phyloP scores from a whole-genome alignment of 2,797 vertebrate genomes.

The Myotis pilosus region DNA sequence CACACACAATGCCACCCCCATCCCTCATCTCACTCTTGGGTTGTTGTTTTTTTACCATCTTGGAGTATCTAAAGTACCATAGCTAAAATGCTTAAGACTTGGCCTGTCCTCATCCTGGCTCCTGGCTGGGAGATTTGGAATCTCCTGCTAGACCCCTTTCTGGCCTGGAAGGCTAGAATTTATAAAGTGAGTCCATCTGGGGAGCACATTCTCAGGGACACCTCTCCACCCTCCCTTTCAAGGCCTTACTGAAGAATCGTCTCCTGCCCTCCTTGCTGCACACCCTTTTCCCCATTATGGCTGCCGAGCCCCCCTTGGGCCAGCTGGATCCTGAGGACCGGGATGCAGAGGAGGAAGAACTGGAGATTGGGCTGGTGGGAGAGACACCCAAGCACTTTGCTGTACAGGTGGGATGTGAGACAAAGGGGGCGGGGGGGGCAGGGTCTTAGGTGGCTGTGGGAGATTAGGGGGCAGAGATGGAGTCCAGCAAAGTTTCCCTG shows the following conservation, averaged over 20 bases:
- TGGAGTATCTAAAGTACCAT: not conserved
- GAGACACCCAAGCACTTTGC: slow-evolving; percentile 83
- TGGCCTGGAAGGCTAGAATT: not conserved
- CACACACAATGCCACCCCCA: no score
- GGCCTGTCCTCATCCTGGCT: not conserved
- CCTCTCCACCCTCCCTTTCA: not conserved
- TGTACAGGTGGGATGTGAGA: slow-evolving; percentile 75
- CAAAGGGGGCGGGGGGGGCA: rapidly evolving
- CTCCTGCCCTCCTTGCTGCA: slow-evolving; percentile 88
- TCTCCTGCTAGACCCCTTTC: not conserved
- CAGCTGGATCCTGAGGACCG: slow-evolving; percentile 92
- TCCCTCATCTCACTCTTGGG: not conserved
- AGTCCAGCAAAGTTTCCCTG: not conserved
- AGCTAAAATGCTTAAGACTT: not conserved
- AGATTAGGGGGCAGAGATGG: not conserved
- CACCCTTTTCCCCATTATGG: slow-evolving; percentile 90
- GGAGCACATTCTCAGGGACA: not conserved
- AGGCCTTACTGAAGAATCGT: slow-evolving; percentile 92
- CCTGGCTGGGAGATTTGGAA: not conserved
- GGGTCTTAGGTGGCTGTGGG: not conserved
- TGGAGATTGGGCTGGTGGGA: slow-evolving; percentile 71
- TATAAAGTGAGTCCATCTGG: not conserved
- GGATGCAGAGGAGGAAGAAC: slow-evolving; percentile 84
- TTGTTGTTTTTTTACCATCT: not conserved
- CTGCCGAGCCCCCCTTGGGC: slow-evolving; percentile 87